Evolutionary conservation across 2,113 vertebrate species (phyloP).

Genomic region (Oxygymnocypris stewartii): DNA sequence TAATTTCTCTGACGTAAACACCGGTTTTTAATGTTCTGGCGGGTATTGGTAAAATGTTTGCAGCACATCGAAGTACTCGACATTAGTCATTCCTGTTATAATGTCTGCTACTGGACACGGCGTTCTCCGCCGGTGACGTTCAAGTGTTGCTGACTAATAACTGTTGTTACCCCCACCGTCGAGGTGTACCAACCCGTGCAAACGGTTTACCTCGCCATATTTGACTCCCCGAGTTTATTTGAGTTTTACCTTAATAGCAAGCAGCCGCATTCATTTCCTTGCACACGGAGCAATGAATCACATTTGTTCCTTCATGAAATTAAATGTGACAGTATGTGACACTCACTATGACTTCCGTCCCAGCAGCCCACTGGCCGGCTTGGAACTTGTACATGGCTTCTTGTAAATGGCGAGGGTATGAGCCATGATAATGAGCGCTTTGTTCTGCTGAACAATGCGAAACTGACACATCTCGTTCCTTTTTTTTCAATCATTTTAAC

Average conservation of each 20-base stretch:
- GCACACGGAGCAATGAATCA: constrained; percentile 69
- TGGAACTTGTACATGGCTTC: constrained; percentile 50
- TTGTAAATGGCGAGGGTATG: constrained; percentile 39
- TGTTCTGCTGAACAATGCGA: constrained; percentile 28
- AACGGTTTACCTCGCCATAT: constrained; percentile 52
- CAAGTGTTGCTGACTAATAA: constrained; percentile 76
- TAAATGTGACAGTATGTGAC: constrained; percentile 64
- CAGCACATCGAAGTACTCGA: constrained; percentile 55
- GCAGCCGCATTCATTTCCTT: constrained; percentile 41
- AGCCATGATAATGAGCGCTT: neutral
- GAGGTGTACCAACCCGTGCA: constrained; percentile 38
- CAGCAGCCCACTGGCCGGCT: constrained; percentile 69
- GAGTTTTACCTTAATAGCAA: constrained; percentile 61
- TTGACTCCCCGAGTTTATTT: constrained; percentile 51
- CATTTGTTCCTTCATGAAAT: constrained; percentile 56
- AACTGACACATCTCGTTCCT: neutral
- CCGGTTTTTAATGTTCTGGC: constrained; percentile 15
- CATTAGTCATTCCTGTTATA: constrained; percentile 72
- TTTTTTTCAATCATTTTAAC: neutral
- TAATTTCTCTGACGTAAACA: constrained; percentile 40
- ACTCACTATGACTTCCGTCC: constrained; percentile 69
- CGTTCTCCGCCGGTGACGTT: constrained; percentile 76
- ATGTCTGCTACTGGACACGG: constrained; percentile 67
- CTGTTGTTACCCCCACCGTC: constrained; percentile 65
- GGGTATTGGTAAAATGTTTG: constrained; percentile 32